These are phyloP conservation scores for Speoplatyrhinus poulsoni DNA, from an alignment of 2,113 vertebrate species.

Conservation along the genomic window DNA sequence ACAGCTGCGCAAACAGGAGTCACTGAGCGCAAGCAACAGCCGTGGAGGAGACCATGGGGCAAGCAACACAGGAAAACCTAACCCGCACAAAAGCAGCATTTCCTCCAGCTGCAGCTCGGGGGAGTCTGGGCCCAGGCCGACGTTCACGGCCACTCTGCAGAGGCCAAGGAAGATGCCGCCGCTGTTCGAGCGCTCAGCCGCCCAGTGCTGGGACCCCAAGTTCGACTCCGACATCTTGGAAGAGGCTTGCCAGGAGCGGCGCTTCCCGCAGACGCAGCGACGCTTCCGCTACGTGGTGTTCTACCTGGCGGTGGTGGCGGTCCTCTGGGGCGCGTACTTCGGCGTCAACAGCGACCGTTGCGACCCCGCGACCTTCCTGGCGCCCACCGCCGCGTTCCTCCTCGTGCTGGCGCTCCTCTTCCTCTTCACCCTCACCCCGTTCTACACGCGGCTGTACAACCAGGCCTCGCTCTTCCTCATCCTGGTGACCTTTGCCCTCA, in stretches of 20 bases:
- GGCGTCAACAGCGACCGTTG: slow-evolving; percentile 79
- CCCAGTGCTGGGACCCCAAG: slow-evolving; percentile 95
- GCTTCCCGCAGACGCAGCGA: slow-evolving; percentile 95
- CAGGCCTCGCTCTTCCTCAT: slow-evolving; percentile 86
- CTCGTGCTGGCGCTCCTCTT: slow-evolving; percentile 84
- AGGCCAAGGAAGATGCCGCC: slow-evolving; percentile 81
- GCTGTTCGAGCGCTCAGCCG: slow-evolving; percentile 93
- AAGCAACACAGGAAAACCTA: slow-evolving; percentile 75
- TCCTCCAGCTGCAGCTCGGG: slow-evolving; percentile 95
- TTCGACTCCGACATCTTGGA: slow-evolving; percentile 95
- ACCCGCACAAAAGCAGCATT: slow-evolving; percentile 93
- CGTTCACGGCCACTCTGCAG: slow-evolving; percentile 65
- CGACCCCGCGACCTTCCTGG: slow-evolving; percentile 77
- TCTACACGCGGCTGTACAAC: slow-evolving; percentile 86
- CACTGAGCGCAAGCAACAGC: slow-evolving; percentile 33
- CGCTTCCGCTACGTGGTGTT: slow-evolving; percentile 93
- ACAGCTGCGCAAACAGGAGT: slow-evolving; percentile 61
- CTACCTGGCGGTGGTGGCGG: slow-evolving; percentile 85
- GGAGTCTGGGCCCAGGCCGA: slow-evolving; percentile 81
- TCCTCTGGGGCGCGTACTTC: slow-evolving; percentile 91
- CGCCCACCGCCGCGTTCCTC: slow-evolving; percentile 84
- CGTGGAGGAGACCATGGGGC: slow-evolving; percentile 31
- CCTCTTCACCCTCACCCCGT: slow-evolving; percentile 88
- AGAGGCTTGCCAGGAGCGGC: slow-evolving; percentile 93
- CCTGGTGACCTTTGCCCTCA: slow-evolving; percentile 85